Evolutionary conservation across 2,113 vertebrate species (phyloP).

Genomic region (Diphyllodes magnificus): DNA sequence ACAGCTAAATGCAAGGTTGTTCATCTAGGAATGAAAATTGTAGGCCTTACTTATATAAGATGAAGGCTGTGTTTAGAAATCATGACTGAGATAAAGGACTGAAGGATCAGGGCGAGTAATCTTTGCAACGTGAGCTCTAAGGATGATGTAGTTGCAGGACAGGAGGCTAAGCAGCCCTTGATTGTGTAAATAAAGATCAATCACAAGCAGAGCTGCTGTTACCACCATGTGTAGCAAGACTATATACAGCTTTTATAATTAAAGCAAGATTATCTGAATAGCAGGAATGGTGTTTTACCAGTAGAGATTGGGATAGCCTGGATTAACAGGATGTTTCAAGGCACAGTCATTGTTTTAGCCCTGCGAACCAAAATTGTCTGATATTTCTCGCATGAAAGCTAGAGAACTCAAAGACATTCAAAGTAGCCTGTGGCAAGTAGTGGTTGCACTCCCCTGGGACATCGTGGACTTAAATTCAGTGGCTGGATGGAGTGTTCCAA

Average conservation of each 20-base stretch:
- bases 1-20: not conserved
- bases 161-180: not conserved
- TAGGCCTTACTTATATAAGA: not conserved
- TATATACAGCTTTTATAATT: not conserved
- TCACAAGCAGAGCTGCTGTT: not conserved
- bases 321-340: not conserved
- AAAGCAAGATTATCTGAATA: not conserved
- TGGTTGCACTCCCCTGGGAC: not conserved
- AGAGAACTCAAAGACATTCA: not conserved
- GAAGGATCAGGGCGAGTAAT: not conserved
- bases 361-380: not conserved
- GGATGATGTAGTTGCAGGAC: not conserved
- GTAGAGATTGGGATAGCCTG: too few relatives aligned
- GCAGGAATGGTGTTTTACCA: not conserved
- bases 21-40: not conserved
- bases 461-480: fast-evolving
- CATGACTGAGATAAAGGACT: not conserved
- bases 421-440: not conserved
- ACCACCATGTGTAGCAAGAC: not conserved
- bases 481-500: not conserved
- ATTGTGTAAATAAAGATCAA: not conserved
- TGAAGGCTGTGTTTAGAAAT: not conserved
- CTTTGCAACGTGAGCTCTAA: not conserved
- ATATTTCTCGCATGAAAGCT: not conserved
- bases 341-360: not conserved